These are phyloP conservation scores for human (Homo sapiens) DNA, from an alignment of 2,113 vertebrate genomes.

Conservation along the genomic window GRCh38 chr6:11828501-11829000, in stretches of 20 bases:
- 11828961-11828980: background rate
- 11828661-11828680: conserved; percentile 40
- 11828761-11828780: conserved; percentile 40
- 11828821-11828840: conserved; percentile 62
- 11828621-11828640: conserved; percentile 71
- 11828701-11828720: conserved; percentile 72
- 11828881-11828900: background rate
- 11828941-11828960: background rate
- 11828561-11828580: conserved; percentile 31
- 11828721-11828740: conserved; percentile 1
- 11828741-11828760: background rate
- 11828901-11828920: background rate
- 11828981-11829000: background rate
- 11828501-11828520: conserved; percentile 60
- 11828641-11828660: conserved; percentile 31
- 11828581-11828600: conserved; percentile 38
- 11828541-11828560: background rate
- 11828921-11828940: conserved; percentile 19
- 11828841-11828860: conserved; percentile 57
- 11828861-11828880: conserved; percentile 66
- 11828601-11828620: conserved; percentile 42
- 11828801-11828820: conserved; percentile 27
- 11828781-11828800: conserved; percentile 68
- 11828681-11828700: conserved; percentile 44
- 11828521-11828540: conserved; percentile 25